Base-by-base conservation (phyloP, 2,888 invertebrate genomes). In the Plebejus melissa region DNA sequence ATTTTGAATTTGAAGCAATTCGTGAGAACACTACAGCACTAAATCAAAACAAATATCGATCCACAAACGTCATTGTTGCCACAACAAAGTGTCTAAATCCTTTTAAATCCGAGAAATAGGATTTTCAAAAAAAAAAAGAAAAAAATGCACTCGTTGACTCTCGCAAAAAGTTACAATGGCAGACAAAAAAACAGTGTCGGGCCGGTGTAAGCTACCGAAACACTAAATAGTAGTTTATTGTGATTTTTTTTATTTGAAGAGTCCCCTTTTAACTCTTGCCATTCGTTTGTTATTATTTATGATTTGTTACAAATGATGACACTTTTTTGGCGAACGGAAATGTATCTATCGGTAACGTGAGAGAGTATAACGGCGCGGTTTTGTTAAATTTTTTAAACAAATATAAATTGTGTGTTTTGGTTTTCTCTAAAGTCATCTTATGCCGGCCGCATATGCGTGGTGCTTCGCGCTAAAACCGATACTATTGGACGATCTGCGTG, bases 61-160 rank as follows among this genome's bases (percentile, higher is more conserved):
- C 83, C 83, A 87, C 88, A 88, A 89, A 86, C 82, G 87, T 88
- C 88, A 90, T 92, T 93, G 92, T 93, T 93, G 90, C 90, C 89
- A 90, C 91, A 93, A 93, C 91, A 93, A 90, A 90, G 90, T 93
- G 88, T 90, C 90, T 87, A 91, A 93, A 92, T 93, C 93, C 93
- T 84, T 90, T 91, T 87, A 91, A 93, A 93, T 90, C 91, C 91
- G 90, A 91, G 88, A 93, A 93, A 93, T 91, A 87, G 90, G 91
- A 90, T 91, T 93, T 90, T 79, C 78, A 85, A 87, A 89, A 90
- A 88, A 86, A 69, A 76, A 77, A 81, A 84, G 77, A 81, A 84
- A 87, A 89, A 87, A 84, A 79, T 77, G 79, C 83, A 83, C 92
- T 93, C 91, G 91, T 93, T 93, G 93, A 93, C 93, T 93, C 86